Evolutionary conservation across 2,888 invertebrate species (phyloP), one percentile per base, ranked within the genome.

Genomic region (Meteorus cinctellus): DNA sequence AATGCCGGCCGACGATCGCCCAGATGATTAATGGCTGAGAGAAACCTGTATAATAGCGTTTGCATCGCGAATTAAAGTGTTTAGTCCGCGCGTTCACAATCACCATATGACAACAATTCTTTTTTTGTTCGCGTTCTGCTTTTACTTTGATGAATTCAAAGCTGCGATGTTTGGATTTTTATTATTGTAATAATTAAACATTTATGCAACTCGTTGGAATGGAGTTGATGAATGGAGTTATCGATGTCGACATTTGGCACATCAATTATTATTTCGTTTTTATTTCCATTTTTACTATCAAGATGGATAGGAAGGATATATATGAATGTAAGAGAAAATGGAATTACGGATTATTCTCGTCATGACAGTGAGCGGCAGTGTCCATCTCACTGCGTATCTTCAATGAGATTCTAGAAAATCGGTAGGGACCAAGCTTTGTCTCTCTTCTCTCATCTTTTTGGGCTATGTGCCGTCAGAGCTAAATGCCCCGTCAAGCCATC

Each of bases 1-100:
- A 87, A 87, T 87, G 87, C 84, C 84, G 84, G 83, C 82, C 83
- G 83, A 82, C 84, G 84, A 86, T 86, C 85, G 84, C 83, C 81
- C 81, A 82, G 81, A 86, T 86, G 86, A 86, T 86, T 86, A 86
- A 86, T 86, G 84, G 82, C 85, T 82, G 80, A 77, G 84, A 80
- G 79, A 82, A 34, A 24, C 82, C 79, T 81, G 81, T 83, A 82
- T 86, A 86, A 85, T 86, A 85, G 85, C 85, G 84, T 82, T 85
- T 84, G 79, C 79, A 70, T 80, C 81, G 82, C 84, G 85, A 86
- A 86, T 86, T 84, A 86, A 82, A 82, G 84, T 84, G 83, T 83
- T 84, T 84, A 82, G 82, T 79, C 79, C 76, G 66, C 68, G 67
- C 62, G 48, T 51, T 60, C 27, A 55, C 68, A 41, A 36, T 55